Evolutionary conservation across 2,888 invertebrate genomes (phyloP).

Genomic region (Dicranocentrus wangi): DNA sequence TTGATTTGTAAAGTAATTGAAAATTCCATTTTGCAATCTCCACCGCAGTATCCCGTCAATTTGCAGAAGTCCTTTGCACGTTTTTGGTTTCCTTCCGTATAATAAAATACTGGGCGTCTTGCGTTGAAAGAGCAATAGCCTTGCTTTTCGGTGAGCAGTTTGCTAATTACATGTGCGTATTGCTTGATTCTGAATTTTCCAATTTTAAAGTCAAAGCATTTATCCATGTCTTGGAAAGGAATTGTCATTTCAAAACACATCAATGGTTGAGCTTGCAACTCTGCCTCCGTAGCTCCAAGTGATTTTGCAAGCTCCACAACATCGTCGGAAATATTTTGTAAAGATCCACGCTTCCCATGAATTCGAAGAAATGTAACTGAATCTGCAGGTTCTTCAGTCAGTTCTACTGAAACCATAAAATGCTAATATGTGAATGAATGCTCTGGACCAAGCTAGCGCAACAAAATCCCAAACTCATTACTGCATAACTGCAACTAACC

Average conservation of each 20-base stretch:
- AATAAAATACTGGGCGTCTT: not conserved
- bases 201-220: not conserved
- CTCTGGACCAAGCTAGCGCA: too few relatives aligned
- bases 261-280: not conserved
- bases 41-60: not conserved
- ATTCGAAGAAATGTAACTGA: too few relatives aligned
- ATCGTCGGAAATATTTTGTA: too few relatives aligned
- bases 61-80: too few relatives aligned
- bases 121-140: not conserved
- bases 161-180: not conserved
- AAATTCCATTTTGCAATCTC: not conserved
- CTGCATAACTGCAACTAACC: too few relatives aligned
- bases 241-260: not conserved
- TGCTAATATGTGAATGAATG: too few relatives aligned
- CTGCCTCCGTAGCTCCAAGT: not conserved
- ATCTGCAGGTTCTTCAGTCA: too few relatives aligned
- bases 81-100: not conserved
- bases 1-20: not conserved
- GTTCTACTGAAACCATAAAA: too few relatives aligned
- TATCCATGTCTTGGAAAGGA: not conserved
- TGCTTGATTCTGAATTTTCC: not conserved
- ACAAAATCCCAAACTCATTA: too few relatives aligned
- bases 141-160: not conserved
- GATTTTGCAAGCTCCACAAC: not conserved
- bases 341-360: too few relatives aligned